phyloP scores from a whole-genome alignment of 2,113 vertebrate species.

The Microcebus tavaratra region DNA sequence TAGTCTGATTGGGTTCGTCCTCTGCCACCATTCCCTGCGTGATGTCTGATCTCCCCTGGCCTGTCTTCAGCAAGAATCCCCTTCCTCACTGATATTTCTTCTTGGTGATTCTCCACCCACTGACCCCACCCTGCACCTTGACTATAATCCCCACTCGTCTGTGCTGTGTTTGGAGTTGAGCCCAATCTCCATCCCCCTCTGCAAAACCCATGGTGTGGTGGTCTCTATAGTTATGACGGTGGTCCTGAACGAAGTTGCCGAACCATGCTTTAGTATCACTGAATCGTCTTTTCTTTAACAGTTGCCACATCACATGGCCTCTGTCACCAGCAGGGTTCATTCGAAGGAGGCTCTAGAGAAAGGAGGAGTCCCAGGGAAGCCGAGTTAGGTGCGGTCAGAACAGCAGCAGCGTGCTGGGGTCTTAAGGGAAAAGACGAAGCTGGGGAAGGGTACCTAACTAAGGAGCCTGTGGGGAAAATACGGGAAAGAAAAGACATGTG shows the following conservation, averaged over 20 bases:
- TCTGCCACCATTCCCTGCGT: not conserved
- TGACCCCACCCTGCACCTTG: not conserved
- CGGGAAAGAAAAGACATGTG: not conserved
- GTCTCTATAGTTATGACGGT: not conserved
- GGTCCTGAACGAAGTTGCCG: not conserved
- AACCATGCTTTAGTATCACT: not conserved
- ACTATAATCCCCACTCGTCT: not conserved
- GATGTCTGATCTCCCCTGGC: not conserved
- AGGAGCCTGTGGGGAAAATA: not conserved
- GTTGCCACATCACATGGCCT: not conserved
- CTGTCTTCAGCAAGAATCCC: not conserved
- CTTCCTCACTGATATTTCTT: not conserved
- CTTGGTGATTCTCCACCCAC: not conserved
- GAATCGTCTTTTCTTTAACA: not conserved
- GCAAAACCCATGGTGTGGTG: not conserved
- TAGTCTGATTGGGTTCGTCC: not conserved
- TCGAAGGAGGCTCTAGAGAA: not conserved
- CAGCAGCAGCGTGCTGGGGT: not conserved
- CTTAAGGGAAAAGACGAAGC: not conserved
- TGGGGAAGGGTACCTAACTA: not conserved
- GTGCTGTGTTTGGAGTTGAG: not conserved
- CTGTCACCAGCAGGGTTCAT: not conserved
- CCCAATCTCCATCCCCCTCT: too few relatives aligned
- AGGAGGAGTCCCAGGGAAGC: not conserved
- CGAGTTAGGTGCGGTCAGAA: not conserved